Conservation (phyloP, 1,140 invertebrate species). For the Bombus cullumanus region DNA sequence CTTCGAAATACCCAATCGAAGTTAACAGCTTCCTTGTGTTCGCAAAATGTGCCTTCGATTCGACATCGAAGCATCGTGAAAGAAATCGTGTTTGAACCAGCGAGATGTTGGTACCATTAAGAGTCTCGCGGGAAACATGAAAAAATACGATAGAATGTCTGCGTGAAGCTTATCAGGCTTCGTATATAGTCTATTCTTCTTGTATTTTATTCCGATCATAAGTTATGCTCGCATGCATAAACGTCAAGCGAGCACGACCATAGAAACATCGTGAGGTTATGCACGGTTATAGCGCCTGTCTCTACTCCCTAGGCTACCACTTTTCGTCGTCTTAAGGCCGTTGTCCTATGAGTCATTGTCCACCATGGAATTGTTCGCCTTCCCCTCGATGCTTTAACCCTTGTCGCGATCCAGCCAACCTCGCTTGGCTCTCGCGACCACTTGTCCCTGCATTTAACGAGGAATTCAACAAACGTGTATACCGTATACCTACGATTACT, state of each 20-base stretch:
- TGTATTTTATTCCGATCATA: constrained; percentile 36
- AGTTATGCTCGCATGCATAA: constrained; percentile 26
- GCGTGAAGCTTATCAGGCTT: constrained; percentile 15
- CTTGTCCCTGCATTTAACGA: constrained; percentile 32
- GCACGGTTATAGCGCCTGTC: neutral
- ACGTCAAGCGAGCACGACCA: neutral
- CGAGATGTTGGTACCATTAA: neutral
- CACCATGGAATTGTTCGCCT: constrained; percentile 32
- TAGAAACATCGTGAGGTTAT: neutral
- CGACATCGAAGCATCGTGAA: neutral
- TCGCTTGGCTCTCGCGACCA: neutral
- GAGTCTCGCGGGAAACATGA: neutral
- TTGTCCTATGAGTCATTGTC: constrained; percentile 56
- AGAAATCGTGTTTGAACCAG: neutral
- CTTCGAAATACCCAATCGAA: neutral
- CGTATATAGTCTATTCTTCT: constrained; percentile 19
- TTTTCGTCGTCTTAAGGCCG: constrained; percentile 51
- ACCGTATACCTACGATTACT: neutral
- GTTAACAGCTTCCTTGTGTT: neutral
- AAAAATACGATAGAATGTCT: constrained; percentile 11
- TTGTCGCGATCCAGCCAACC: neutral
- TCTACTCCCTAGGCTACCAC: constrained; percentile 51
- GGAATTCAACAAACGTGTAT: neutral
- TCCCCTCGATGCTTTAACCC: constrained; percentile 21
- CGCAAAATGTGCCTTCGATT: too few species aligned